phyloP scores from a whole-genome alignment of 2,888 invertebrate genomes.

The Drosophila macrospina region DNA sequence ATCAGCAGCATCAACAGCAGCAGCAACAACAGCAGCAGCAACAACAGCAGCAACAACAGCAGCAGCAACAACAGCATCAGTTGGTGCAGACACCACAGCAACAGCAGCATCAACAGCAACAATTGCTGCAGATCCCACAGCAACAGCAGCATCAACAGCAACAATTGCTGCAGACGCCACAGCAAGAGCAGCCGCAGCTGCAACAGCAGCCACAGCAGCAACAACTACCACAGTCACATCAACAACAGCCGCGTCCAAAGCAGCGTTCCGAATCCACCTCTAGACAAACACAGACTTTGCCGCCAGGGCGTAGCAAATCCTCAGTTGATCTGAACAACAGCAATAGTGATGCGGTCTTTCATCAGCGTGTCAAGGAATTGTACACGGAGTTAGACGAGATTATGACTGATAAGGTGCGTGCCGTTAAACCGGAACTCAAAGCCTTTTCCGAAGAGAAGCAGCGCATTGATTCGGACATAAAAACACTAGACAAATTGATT shows the following conservation, averaged over 20 bases:
- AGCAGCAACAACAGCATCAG: no score
- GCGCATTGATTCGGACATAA: constrained; percentile 89
- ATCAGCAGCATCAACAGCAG: no score
- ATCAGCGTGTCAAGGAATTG: constrained; percentile 74
- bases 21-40: no score
- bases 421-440: constrained; percentile 88
- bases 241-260: constrained; percentile 13
- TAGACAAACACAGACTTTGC: constrained; percentile 24
- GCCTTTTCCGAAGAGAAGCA: constrained; percentile 88
- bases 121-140: no score
- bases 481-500: constrained; percentile 90
- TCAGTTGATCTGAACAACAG: constrained; percentile 51
- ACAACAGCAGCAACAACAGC: no score
- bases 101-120: no score
- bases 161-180: no score
- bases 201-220: constrained; percentile 5
- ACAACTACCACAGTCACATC: constrained; percentile 2
- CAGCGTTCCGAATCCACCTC: constrained; percentile 25
- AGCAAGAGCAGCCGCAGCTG: neutral
- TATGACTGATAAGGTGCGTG: constrained; percentile 84
- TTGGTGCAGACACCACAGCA: no score
- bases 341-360: constrained; percentile 71
- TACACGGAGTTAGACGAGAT: constrained; percentile 68
- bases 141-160: no score
- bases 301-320: constrained; percentile 23